phyloP scores from a whole-genome alignment of 1,140 invertebrate species.

The Bombus ignitus region DNA sequence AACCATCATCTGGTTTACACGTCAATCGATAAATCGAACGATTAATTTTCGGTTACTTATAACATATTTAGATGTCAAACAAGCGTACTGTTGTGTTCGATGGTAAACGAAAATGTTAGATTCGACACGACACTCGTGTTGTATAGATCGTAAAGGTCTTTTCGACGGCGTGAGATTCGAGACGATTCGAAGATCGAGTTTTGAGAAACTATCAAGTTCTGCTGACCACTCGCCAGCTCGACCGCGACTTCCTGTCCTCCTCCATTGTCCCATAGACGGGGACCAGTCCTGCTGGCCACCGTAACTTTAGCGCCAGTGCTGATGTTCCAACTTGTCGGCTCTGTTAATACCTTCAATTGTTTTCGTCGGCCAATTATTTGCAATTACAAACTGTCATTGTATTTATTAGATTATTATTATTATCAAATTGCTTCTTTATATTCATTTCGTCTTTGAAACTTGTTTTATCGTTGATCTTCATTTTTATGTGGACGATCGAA shows the following conservation, averaged over 20 bases:
- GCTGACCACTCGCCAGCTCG: constrained; percentile 59
- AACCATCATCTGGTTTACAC: too few species aligned
- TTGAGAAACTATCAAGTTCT: constrained; percentile 66
- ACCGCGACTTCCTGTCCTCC: constrained; percentile 62
- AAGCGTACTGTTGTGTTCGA: background rate
- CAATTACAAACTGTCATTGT: constrained; percentile 21
- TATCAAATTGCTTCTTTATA: background rate
- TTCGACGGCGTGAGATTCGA: constrained; percentile 47
- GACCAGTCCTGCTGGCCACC: constrained; percentile 43
- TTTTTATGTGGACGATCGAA: background rate
- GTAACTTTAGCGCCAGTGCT: constrained; percentile 50
- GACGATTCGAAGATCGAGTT: constrained; percentile 60
- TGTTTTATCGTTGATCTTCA: background rate
- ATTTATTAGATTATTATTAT: background rate
- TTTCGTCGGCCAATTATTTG: constrained; percentile 53
- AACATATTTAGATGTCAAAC: background rate
- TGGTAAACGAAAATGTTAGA: too few species aligned
- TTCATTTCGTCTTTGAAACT: background rate
- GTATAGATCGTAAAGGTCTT: background rate
- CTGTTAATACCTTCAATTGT: constrained; percentile 59
- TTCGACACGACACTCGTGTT: background rate
- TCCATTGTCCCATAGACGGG: constrained; percentile 55
- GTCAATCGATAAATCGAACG: background rate
- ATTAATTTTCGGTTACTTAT: background rate
- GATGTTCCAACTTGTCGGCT: constrained; percentile 35